Evolutionary conservation across 2,797 vertebrate genomes (phyloP), one percentile per base, ranked within the genome.

Genomic region (Apogon hyalosoma): DNA sequence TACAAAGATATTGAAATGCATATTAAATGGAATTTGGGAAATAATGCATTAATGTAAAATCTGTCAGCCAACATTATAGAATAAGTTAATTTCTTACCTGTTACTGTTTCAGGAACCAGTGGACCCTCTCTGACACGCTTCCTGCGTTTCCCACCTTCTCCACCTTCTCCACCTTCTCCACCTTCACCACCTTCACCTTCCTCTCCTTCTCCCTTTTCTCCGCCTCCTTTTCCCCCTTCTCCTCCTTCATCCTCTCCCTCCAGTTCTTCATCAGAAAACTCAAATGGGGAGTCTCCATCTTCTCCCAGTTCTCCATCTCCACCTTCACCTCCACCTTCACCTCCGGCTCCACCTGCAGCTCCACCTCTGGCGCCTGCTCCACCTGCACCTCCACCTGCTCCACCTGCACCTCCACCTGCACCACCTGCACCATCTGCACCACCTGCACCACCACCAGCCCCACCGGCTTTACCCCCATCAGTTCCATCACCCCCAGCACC

Each of bases 31-130:
- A 36, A 36, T 36, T 36, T 36, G 33, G 9, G 33, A 36, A 36
- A 10, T 36, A 36, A 36, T 36, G 33, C 7, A 36, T 36, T 16
- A 8, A 31, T 16, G 40, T 18, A 1, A 46, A 16, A 10, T 49
- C 4, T 63, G 2, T 47, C 15, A 56, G 12, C 0, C 46, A 33
- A 36, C 3, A 24, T 14, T 45, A 6, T 1, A 55, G 4, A 16
- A 52, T 16, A 1, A 60, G 28, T 40, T 1, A 10, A 42, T 66
- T 50, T 56, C 90, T 93, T 90, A 93, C 93, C 93, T 91, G 49
- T 66, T 3, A 79, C 73, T 47, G 86, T 85, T 0, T 93, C 92
- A 62, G 85, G 56, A 57, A 88, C 73, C 39, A 92, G 84, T 56
- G 75, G 73, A 40, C 86, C 90, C 11, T 56, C 72, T 87, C 46